Evolutionary conservation across 2,888 invertebrate species (phyloP).

Genomic region (Hedychridium roseum): DNA sequence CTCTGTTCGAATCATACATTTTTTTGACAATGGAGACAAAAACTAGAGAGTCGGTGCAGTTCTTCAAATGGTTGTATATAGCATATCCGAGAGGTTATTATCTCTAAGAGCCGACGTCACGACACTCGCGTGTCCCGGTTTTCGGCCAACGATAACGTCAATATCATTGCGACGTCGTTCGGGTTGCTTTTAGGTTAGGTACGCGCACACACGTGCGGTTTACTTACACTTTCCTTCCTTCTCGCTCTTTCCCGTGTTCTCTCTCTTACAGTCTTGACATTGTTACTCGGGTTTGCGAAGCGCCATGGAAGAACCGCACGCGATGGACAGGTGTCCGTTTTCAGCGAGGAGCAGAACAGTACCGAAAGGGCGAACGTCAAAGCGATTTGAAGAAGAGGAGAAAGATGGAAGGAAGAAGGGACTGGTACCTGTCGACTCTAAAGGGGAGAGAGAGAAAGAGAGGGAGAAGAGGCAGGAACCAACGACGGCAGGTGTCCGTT

Average conservation of each 20-base stretch:
- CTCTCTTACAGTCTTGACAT: constrained; percentile 1
- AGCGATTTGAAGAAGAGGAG: constrained; percentile 7
- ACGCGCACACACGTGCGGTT: constrained; percentile 29
- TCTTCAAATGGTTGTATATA: no score
- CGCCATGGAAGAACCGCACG: no score
- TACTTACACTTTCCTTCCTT: background rate
- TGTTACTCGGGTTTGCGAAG: background rate
- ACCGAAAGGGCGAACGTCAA: background rate
- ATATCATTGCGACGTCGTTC: no score
- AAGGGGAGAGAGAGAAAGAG: background rate
- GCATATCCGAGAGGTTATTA: no score
- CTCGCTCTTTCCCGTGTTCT: constrained; percentile 6
- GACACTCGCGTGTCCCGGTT: no score
- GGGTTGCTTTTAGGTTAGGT: constrained; percentile 46
- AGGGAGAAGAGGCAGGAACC: constrained; percentile 1
- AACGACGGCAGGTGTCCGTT: no score
- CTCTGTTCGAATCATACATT: no score
- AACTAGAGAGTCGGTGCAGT: no score
- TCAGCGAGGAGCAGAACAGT: constrained; percentile 1
- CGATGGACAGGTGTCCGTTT: constrained; percentile 25
- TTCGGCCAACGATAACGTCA: background rate
- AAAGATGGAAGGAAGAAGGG: constrained; percentile 11
- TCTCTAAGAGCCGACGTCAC: no score
- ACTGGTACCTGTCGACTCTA: no score
- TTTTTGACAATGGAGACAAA: no score